Evolutionary conservation across 2,113 vertebrate genomes (phyloP).

Genomic region (Myodes glareolus): DNA sequence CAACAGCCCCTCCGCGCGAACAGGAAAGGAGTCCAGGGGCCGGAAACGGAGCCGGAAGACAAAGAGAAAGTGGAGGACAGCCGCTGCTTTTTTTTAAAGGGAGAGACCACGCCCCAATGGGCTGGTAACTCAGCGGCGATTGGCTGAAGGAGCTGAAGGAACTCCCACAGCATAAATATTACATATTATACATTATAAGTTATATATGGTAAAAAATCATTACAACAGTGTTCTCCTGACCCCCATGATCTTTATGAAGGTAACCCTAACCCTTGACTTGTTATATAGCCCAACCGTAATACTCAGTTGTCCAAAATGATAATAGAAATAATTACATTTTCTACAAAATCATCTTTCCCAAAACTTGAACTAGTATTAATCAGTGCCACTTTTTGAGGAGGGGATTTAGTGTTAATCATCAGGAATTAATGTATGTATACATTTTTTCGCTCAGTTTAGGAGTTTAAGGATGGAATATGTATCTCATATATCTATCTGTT

Average conservation of each 20-base stretch:
- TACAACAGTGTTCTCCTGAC: not conserved
- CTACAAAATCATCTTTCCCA: not conserved
- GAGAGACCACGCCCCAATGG: too few species aligned
- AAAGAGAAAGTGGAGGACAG: too few species aligned
- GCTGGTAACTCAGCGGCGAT: too few species aligned
- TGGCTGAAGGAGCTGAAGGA: too few species aligned
- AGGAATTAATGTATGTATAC: not conserved
- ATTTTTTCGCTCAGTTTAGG: not conserved
- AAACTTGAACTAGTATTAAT: slow-evolving; percentile 2
- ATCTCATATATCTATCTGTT: not conserved
- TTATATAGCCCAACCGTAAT: rapidly evolving
- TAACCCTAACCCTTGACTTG: not conserved
- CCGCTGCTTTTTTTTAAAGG: too few species aligned
- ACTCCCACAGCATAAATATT: too few species aligned
- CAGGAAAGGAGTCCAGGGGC: too few species aligned
- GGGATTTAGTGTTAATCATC: not conserved
- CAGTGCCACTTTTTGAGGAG: not conserved
- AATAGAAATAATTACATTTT: not conserved
- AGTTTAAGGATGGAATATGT: not conserved
- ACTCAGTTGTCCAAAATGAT: not conserved
- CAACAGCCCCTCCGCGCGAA: too few species aligned
- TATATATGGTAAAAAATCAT: not conserved
- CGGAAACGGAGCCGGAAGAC: too few species aligned
- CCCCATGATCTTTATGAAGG: rapidly evolving
- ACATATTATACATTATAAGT: not conserved